Conservation (phyloP, 2,888 invertebrate species). For the Phytoseiulus persimilis region DNA sequence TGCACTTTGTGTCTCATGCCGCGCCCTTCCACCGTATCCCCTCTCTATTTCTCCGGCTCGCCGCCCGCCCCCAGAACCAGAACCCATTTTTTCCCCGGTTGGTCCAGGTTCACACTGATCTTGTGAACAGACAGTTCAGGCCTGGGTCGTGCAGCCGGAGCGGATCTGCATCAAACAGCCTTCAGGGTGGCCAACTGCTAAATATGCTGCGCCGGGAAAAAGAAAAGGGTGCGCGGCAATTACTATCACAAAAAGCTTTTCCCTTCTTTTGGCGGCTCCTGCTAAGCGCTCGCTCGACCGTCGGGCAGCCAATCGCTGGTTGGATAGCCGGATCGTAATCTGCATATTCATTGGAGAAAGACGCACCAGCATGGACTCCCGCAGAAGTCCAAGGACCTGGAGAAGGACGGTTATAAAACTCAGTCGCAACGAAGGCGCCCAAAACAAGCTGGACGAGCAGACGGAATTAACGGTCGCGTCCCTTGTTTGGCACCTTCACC, state of each 20-base stretch:
- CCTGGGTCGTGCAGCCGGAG: not conserved
- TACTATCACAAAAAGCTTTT: constrained; percentile 5
- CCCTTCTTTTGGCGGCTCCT: not conserved
- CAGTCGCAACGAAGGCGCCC: not conserved
- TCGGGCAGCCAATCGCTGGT: too few relatives aligned
- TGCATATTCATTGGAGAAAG: not conserved
- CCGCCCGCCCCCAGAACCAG: not conserved
- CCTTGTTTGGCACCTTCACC: not conserved
- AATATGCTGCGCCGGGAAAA: not conserved
- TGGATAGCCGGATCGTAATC: not conserved
- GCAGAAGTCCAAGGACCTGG: not conserved
- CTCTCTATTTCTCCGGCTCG: not conserved
- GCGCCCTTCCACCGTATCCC: not conserved
- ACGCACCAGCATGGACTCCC: not conserved
- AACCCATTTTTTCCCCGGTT: not conserved
- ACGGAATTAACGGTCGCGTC: not conserved
- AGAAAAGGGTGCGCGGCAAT: not conserved
- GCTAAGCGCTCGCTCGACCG: not conserved
- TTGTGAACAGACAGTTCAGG: not conserved
- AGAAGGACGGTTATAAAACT: not conserved
- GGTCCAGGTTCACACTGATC: not conserved
- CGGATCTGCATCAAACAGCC: not conserved
- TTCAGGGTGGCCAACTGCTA: not conserved
- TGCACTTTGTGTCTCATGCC: not conserved
- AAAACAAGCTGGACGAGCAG: not conserved